Percentiles rank a stretch among this genome's conserved stretches.
phyloP scores from a whole-genome alignment of 2,888 invertebrate species.

The Polyommatus icarus region DNA sequence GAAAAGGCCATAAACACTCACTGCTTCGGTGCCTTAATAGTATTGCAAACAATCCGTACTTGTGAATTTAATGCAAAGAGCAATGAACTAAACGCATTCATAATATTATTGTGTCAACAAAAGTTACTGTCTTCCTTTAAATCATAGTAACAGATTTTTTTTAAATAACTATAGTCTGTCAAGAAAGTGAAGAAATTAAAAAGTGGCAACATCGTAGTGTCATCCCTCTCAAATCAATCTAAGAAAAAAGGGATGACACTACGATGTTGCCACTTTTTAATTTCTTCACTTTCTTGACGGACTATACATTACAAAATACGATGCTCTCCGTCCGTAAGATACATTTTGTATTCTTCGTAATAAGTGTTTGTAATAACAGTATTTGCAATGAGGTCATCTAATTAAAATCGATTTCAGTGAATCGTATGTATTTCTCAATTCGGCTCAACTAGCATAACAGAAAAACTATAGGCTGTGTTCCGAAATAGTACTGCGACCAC shows the following conservation, averaged over 20 bases:
- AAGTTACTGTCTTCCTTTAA: neutral
- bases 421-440: neutral
- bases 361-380: neutral
- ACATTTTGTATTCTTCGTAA: slow-evolving; percentile 5
- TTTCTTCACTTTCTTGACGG: no score
- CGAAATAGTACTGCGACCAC: no score
- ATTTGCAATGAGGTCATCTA: neutral
- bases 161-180: neutral
- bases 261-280: no score
- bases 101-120: neutral
- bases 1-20: neutral
- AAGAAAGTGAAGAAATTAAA: no score
- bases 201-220: no score
- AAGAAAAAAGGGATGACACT: no score
- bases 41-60: neutral
- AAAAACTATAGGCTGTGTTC: no score
- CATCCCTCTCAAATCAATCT: no score
- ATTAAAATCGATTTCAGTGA: neutral
- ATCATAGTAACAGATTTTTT: neutral
- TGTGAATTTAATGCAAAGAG: neutral
- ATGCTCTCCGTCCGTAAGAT: slow-evolving; percentile 4
- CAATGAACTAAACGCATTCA: no score
- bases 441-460: no score
- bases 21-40: slow-evolving; percentile 6
- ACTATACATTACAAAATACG: neutral